These are phyloP conservation scores for Mnemiopsis leidyi DNA, from an alignment of 37 sponge, comb jelly and placozoan species.

Conservation along the genomic window DNA sequence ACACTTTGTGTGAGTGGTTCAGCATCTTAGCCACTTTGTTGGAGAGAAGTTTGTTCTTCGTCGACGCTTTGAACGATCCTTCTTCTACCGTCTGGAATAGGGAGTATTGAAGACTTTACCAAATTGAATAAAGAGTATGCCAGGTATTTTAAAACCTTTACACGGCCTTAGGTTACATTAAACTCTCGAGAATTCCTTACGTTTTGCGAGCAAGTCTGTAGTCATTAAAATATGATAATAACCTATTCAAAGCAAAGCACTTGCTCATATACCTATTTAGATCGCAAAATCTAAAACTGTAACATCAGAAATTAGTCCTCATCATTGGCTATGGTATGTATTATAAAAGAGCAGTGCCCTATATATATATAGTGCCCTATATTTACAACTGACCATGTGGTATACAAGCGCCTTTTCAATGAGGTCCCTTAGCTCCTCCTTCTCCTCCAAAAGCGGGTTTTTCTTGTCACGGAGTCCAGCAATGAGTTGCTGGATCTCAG, in stretches of 20 bases:
- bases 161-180: no score
- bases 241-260: no score
- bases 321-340: no score
- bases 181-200: no score
- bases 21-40: slow-evolving; percentile 64
- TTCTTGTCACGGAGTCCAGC: slow-evolving; percentile 39
- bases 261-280: no score
- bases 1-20: slow-evolving; percentile 44
- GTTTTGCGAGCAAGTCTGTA: no score
- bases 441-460: slow-evolving; percentile 59
- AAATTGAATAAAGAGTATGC: no score
- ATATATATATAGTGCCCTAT: no score
- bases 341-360: no score
- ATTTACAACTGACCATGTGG: slow-evolving; percentile 14
- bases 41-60: slow-evolving; percentile 41
- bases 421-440: slow-evolving; percentile 31
- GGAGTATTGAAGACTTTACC: neutral
- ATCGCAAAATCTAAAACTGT: neutral
- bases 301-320: neutral
- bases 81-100: slow-evolving; percentile 63
- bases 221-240: no score
- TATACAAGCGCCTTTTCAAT: slow-evolving; percentile 16
- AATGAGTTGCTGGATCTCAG: slow-evolving; percentile 59
- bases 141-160: no score
- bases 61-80: slow-evolving; percentile 43